Conservation (phyloP, 2,797 vertebrate species). For the Poeciliopsis gracilis region DNA sequence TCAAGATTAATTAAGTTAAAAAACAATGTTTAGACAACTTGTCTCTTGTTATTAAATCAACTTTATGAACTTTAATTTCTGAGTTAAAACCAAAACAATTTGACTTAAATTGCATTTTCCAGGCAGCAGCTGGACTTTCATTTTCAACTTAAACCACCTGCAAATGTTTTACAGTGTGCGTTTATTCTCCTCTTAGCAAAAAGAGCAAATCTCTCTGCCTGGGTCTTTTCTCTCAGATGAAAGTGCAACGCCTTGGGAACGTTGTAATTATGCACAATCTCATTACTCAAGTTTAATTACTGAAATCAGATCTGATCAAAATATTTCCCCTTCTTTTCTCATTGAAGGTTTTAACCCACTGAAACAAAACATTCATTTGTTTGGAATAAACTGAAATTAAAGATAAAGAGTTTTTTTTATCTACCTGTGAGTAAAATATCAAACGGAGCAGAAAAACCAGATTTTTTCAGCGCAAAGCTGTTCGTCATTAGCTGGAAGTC, state of each 20-base stretch:
- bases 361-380: slow-evolving; percentile 22
- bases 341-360: slow-evolving; percentile 33
- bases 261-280: slow-evolving; percentile 73
- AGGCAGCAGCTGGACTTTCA: too few relatives aligned
- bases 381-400: background rate
- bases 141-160: too few relatives aligned
- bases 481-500: slow-evolving; percentile 76
- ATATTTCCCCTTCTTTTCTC: slow-evolving; percentile 47
- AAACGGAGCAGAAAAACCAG: slow-evolving; percentile 26
- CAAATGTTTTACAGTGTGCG: background rate
- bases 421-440: slow-evolving; percentile 17
- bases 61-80: too few relatives aligned
- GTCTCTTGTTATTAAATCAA: too few relatives aligned
- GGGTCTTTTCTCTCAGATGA: slow-evolving; percentile 48
- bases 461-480: slow-evolving; percentile 45
- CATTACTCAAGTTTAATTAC: slow-evolving; percentile 76
- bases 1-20: too few relatives aligned
- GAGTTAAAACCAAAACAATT: too few relatives aligned
- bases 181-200: slow-evolving; percentile 55
- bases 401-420: background rate
- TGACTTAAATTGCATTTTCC: too few relatives aligned
- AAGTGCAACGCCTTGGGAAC: slow-evolving; percentile 49
- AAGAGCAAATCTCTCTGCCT: slow-evolving; percentile 51
- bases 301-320: slow-evolving; percentile 65
- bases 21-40: too few relatives aligned